Conservation (phyloP, 2,797 vertebrate species). For the Discoglossus pictus region DNA sequence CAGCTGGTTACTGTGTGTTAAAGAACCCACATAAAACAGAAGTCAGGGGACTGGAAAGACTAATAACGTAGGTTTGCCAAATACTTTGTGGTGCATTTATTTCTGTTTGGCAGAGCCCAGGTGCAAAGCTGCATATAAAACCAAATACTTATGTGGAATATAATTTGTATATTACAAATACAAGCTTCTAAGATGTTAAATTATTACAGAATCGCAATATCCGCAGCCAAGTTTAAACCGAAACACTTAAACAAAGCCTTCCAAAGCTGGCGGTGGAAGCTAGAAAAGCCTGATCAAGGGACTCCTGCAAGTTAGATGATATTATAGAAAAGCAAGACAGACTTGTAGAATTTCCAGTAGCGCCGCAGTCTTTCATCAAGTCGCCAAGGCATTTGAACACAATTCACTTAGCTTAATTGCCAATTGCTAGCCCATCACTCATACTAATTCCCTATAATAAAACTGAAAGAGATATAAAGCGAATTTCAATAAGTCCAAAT, state of each 20-base stretch:
- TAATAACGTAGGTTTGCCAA: slow-evolving; percentile 28
- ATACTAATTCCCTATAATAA: background rate
- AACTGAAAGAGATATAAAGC: background rate
- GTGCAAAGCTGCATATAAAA: background rate
- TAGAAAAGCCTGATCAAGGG: slow-evolving; percentile 29
- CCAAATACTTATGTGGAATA: background rate
- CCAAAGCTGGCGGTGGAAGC: slow-evolving; percentile 23
- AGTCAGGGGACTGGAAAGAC: slow-evolving; percentile 38
- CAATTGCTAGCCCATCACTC: background rate
- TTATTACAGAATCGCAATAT: slow-evolving; percentile 1
- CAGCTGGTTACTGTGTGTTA: slow-evolving; percentile 53
- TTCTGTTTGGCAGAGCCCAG: background rate
- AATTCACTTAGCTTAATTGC: background rate
- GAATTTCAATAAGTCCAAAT: too few relatives aligned
- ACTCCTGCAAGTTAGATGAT: slow-evolving; percentile 31
- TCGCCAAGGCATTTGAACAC: background rate
- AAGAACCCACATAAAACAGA: slow-evolving; percentile 51
- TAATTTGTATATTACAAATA: background rate
- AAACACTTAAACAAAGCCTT: slow-evolving; percentile 28
- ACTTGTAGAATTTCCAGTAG: slow-evolving; percentile 1
- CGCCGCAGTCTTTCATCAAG: too few relatives aligned
- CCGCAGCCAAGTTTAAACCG: slow-evolving; percentile 16
- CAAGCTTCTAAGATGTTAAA: background rate
- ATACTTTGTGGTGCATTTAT: slow-evolving; percentile 12
- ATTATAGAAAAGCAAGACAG: slow-evolving; percentile 3